Conservation (phyloP, 2,113 vertebrate species). For the Tupaia tana region DNA sequence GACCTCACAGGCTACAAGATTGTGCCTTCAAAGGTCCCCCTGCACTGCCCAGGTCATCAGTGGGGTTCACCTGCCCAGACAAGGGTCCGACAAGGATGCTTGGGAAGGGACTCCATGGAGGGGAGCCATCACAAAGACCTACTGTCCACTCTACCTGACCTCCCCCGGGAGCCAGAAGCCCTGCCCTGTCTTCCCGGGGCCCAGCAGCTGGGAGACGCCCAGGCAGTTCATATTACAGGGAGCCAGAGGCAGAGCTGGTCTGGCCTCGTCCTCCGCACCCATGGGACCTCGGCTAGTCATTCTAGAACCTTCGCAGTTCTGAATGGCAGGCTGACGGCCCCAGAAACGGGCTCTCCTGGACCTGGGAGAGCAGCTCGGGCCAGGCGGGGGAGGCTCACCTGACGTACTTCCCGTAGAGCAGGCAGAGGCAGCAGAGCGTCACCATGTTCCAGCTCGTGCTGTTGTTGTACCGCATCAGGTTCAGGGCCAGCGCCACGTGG, state of each 20-base stretch:
- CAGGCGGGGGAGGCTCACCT: constrained; percentile 89
- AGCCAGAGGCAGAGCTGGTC: neutral
- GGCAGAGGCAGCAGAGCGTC: constrained; percentile 92
- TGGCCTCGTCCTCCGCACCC: no score
- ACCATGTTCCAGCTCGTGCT: constrained; percentile 98
- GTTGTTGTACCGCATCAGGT: constrained; percentile 96
- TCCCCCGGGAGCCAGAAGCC: neutral
- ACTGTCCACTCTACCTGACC: neutral
- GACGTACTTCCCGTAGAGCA: constrained; percentile 94
- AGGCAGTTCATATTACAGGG: neutral
- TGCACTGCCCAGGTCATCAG: neutral
- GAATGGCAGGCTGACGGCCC: neutral
- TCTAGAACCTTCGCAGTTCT: neutral
- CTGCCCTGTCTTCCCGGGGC: neutral
- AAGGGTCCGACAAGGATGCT: neutral
- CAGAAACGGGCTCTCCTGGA: neutral
- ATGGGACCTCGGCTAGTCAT: neutral
- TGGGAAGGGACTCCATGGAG: neutral
- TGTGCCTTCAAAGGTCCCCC: neutral
- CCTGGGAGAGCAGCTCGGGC: neutral
- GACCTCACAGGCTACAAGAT: neutral
- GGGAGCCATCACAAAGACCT: neutral
- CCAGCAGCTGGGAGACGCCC: neutral
- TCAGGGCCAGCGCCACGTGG: constrained; percentile 97
- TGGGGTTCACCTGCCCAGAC: neutral